Evolutionary conservation across 2,888 invertebrate genomes (phyloP), one percentile per base, ranked within the genome.

Genomic region (Sthenelais limicola): DNA sequence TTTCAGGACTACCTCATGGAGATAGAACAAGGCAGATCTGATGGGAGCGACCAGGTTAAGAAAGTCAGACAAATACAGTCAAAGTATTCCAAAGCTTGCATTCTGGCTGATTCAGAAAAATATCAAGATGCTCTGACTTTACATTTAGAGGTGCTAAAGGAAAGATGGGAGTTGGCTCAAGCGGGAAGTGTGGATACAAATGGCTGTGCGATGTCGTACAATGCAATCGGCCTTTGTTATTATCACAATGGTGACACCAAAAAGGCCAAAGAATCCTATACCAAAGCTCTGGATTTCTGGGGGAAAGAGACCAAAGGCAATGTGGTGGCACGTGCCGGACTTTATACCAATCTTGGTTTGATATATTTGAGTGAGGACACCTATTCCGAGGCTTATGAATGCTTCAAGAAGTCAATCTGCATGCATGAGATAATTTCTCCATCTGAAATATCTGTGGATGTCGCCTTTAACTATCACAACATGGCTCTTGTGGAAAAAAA

Each of bases 401-500:
- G 18, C n/a, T 56, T 56, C n/a, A 21, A 30, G 18, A 56, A 56
- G 15, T 56, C 56, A 9, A 56, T 33, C 33, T 7, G 32, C 18
- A 2, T 56, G 3, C 30, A 21, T 5, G 18, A 56, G 15, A 33
- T 33, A 56, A n/a, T 24, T 33, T n/a, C 15, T 5, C 56, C 56
- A 1, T 33, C 30, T 32, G 21, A 12, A 32, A 32, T 56, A 9
- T 56, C 56, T 7, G 15, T 56, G 9, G 56, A 56, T 15, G 33
- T 56, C 21, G 56, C 56, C 1, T 56, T 33, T 33, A 56, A 56
- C 21, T 56, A 56, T 21, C 56, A 56, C 32, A 56, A 56, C 24
- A 56, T 56, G 18, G 56, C 32, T 3, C 56, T 56, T 9, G 32
- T 21, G 1, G 30, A 56, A 32, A 56, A 21, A 32, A 56, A 32